A percentile compares a stretch with the other conserved stretches of the same genome.
These are phyloP conservation scores for Saxidomus purpurata DNA, from an alignment of 1,140 invertebrate species.

Conservation along the genomic window DNA sequence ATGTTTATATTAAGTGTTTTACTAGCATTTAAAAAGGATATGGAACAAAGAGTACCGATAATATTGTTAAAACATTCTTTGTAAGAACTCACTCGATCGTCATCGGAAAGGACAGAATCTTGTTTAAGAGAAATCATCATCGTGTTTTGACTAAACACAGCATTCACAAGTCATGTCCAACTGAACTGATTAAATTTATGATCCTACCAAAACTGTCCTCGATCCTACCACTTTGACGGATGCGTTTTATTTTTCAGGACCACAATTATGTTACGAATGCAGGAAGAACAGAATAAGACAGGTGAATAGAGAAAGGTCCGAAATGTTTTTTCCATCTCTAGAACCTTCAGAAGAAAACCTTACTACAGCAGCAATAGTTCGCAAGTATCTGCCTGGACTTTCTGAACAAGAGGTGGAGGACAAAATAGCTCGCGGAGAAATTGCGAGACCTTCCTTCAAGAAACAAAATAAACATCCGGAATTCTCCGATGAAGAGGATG, in stretches of 20 bases:
- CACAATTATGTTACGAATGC: slow-evolving; percentile 71
- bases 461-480: slow-evolving; percentile 17
- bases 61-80: no score
- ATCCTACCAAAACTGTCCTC: no score
- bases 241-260: slow-evolving; percentile 46
- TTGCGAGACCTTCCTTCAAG: slow-evolving; percentile 50
- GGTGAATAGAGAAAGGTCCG: slow-evolving; percentile 64
- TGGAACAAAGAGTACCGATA: no score
- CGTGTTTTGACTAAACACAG: no score
- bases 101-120: no score
- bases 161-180: no score
- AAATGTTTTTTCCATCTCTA: slow-evolving; percentile 69
- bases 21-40: no score
- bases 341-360: slow-evolving; percentile 68
- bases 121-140: no score
- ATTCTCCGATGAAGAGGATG: slow-evolving; percentile 25
- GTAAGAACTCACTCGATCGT: no score
- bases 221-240: no score
- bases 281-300: slow-evolving; percentile 65
- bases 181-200: no score
- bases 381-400: slow-evolving; percentile 66
- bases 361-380: slow-evolving; percentile 67
- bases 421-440: slow-evolving; percentile 71
- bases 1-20: no score
- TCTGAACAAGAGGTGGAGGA: slow-evolving; percentile 69